Evolutionary conservation across 2,888 invertebrate genomes (phyloP).

Genomic region (Pherbina coryleti): DNA sequence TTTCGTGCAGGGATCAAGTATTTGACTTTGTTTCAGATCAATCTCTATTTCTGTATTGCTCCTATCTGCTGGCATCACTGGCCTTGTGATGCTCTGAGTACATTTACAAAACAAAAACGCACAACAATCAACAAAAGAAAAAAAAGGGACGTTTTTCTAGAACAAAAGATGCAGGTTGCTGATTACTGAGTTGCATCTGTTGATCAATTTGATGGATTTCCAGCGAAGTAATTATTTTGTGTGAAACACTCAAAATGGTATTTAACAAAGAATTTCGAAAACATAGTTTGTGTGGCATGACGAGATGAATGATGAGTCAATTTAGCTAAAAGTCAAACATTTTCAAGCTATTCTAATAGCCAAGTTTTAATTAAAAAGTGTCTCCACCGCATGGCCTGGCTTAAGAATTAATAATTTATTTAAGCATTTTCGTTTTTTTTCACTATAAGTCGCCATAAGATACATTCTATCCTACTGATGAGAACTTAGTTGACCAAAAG

Average conservation of each 20-base stretch:
- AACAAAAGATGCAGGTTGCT: conserved; percentile 20
- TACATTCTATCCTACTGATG: too few relatives aligned
- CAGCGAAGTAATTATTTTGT: conserved; percentile 27
- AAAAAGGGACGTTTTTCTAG: background rate
- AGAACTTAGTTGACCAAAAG: too few relatives aligned
- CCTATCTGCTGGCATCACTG: background rate
- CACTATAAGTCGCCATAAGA: background rate
- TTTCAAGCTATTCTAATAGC: background rate
- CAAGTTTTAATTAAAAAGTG: background rate
- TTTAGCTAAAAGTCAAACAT: background rate
- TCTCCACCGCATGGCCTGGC: background rate
- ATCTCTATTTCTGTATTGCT: background rate
- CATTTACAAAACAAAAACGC: background rate
- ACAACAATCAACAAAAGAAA: background rate
- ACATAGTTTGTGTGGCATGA: background rate
- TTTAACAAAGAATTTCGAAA: background rate
- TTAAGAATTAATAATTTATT: background rate
- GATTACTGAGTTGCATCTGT: conserved; percentile 9
- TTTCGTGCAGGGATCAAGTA: background rate
- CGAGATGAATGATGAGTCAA: conserved; percentile 12
- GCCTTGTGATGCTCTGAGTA: background rate
- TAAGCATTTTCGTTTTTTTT: background rate
- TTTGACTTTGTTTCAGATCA: conserved; percentile 4
- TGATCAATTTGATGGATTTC: conserved; percentile 30
- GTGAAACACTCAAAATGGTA: conserved; percentile 14